phyloP scores from a whole-genome alignment of 2,888 invertebrate genomes.

The Omphaloscelis lunosa region DNA sequence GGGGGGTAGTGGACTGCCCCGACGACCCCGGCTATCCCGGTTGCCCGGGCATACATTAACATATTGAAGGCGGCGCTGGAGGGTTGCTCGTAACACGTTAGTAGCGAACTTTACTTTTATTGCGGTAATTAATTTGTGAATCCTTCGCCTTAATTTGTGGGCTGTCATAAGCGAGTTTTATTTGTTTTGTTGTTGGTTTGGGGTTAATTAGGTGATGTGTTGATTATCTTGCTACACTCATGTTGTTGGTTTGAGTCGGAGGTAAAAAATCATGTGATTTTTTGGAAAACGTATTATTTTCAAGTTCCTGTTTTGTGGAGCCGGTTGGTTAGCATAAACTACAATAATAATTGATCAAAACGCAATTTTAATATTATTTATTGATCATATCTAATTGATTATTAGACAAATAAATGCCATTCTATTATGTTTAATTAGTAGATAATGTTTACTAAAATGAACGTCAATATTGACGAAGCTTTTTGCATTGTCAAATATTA shows the following conservation, averaged over 20 bases:
- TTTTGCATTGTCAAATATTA: slow-evolving; percentile 20
- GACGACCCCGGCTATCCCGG: slow-evolving; percentile 23
- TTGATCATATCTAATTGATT: not conserved
- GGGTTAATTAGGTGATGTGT: slow-evolving; percentile 28
- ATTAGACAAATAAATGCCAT: not conserved
- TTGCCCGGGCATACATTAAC: slow-evolving; percentile 64
- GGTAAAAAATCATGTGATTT: not conserved
- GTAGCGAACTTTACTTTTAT: slow-evolving; percentile 76
- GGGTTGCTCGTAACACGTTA: slow-evolving; percentile 75
- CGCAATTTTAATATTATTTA: not conserved
- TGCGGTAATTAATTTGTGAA: slow-evolving; percentile 79
- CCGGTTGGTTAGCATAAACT: not conserved
- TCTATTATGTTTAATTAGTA: not conserved
- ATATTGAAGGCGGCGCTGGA: slow-evolving; percentile 68
- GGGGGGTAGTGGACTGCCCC: slow-evolving; percentile 18
- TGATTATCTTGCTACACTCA: slow-evolving; percentile 26
- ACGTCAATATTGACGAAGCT: slow-evolving; percentile 31
- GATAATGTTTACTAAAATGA: slow-evolving; percentile 1
- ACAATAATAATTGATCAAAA: not conserved
- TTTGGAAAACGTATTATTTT: not conserved
- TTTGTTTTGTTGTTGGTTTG: slow-evolving; percentile 53
- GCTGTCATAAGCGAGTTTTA: slow-evolving; percentile 55
- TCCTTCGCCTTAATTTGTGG: slow-evolving; percentile 69
- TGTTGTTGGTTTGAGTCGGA: not conserved
- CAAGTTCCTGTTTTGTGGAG: not conserved